A percentile compares a stretch with the other conserved stretches of the same genome.
Evolutionary conservation across 2,888 invertebrate genomes (phyloP).

Genomic region (Labia minor): DNA sequence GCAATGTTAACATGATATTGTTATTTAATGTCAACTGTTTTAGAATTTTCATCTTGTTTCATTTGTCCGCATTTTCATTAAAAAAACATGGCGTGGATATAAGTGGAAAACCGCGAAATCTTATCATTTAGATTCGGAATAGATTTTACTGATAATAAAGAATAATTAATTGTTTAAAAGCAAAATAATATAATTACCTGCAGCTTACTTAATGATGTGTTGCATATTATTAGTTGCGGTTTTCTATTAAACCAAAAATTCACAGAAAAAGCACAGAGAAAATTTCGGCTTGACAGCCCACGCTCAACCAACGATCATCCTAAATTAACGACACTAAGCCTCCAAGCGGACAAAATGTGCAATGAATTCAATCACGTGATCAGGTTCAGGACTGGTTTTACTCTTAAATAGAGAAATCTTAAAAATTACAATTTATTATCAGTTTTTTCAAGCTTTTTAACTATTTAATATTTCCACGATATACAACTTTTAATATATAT

Average conservation of each 20-base stretch:
- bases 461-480: too few species aligned
- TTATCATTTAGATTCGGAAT: not conserved
- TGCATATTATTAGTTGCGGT: too few species aligned
- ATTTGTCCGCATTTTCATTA: too few species aligned
- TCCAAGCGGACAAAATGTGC: not conserved
- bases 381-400: too few species aligned
- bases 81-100: not conserved
- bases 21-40: too few species aligned
- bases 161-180: not conserved
- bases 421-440: too few species aligned
- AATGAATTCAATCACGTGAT: not conserved
- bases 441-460: too few species aligned
- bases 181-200: not conserved
- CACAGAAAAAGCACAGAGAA: not conserved
- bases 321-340: not conserved
- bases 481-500: too few species aligned
- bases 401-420: too few species aligned
- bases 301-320: not conserved
- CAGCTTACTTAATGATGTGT: too few species aligned
- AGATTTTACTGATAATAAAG: not conserved
- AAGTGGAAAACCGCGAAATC: not conserved
- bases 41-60: too few species aligned
- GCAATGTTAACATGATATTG: too few species aligned
- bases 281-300: not conserved
- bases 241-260: not conserved